These are phyloP conservation scores for Verasper variegatus DNA, from an alignment of 2,113 vertebrate species.

Conservation along the genomic window DNA sequence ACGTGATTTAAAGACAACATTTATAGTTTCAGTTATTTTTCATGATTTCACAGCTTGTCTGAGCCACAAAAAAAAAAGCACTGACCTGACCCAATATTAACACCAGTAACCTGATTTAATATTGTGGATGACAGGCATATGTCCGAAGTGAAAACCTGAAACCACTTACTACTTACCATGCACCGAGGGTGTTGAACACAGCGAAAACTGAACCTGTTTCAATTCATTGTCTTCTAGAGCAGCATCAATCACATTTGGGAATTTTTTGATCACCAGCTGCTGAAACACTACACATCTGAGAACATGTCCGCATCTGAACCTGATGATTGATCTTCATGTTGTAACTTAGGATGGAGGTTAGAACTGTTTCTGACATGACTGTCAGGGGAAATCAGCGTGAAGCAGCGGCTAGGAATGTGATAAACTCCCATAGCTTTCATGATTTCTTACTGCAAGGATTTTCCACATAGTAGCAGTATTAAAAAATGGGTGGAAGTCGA, in stretches of 20 bases:
- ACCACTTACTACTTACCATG: not conserved
- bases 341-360: not conserved
- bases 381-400: too few species aligned
- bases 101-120: too few species aligned
- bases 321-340: not conserved
- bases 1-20: not conserved
- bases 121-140: too few species aligned
- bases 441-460: too few species aligned
- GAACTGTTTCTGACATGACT: not conserved
- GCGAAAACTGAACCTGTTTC: not conserved
- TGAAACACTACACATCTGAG: not conserved
- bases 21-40: not conserved
- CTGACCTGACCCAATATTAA: too few species aligned
- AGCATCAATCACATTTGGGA: not conserved
- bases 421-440: too few species aligned
- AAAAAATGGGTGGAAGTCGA: too few species aligned
- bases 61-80: too few species aligned
- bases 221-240: not conserved
- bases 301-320: not conserved
- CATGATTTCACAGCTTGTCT: not conserved
- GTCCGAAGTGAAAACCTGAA: not conserved
- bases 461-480: too few species aligned
- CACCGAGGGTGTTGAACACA: not conserved
- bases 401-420: too few species aligned
- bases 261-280: not conserved